Evolutionary conservation across 2,797 vertebrate genomes (phyloP).

Genomic region (Phrynocephalus forsythii): DNA sequence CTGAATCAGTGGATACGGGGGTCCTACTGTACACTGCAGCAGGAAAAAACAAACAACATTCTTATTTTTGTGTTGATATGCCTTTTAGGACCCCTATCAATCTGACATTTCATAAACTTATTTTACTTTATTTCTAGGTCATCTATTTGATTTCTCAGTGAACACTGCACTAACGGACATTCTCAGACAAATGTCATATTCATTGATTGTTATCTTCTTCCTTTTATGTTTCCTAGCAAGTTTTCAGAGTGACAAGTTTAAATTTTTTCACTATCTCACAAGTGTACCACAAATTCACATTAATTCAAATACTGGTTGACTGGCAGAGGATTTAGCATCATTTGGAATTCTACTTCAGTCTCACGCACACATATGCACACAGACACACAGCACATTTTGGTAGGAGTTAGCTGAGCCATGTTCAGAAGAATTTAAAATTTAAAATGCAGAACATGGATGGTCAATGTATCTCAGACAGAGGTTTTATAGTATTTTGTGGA

Average conservation of each 20-base stretch:
- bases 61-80: constrained; percentile 49
- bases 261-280: constrained; percentile 46
- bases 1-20: no score
- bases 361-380: neutral
- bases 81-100: constrained; percentile 52
- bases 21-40: no score
- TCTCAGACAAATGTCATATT: constrained; percentile 50
- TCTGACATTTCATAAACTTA: constrained; percentile 73
- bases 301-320: constrained; percentile 49
- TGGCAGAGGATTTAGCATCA: constrained; percentile 27
- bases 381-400: neutral
- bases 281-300: constrained; percentile 51
- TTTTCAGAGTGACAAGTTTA: constrained; percentile 49
- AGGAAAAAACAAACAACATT: constrained; percentile 13
- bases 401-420: neutral
- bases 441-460: neutral
- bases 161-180: constrained; percentile 53
- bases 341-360: constrained; percentile 15
- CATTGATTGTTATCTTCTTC: constrained; percentile 62
- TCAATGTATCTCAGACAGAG: neutral
- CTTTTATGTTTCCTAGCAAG: constrained; percentile 60
- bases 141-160: constrained; percentile 61
- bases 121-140: constrained; percentile 70
- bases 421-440: neutral
- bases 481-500: neutral